Base-by-base conservation (phyloP, 2,797 vertebrate genomes). In the Bovichtus variegatus region DNA sequence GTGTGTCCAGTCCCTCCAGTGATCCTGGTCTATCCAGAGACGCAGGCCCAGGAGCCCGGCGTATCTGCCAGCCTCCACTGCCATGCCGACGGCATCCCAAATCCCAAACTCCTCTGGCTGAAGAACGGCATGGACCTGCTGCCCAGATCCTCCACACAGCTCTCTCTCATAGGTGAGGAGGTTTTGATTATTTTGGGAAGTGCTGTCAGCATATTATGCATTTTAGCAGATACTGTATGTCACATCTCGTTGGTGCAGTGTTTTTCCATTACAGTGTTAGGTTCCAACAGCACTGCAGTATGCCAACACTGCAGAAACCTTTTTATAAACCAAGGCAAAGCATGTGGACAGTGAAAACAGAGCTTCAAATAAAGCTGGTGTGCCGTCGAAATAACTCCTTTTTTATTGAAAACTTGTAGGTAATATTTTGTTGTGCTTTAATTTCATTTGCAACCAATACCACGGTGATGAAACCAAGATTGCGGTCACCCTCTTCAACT, bases 1-100 rank as follows among this genome's bases (percentile, higher is more conserved):
- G 71, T 77, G 70, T 8, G 38, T 0, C 84, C 96, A 96, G 98
- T 99, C 86, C 98, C 98, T 8, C 98, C 98, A 0, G 98, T 99
- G 92, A 99, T 99, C 82, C 95, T 98, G 0, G 97, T 99, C 40
- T 97, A 98, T 78, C 98, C 98, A 0, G 98, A 99, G 85, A 97
- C 96, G 0, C 98, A 99, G 91, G 98, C 98, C 1, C 98, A 99
- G 94, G 98, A 99, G 91, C 98, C 98, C 0, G 98, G 98, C 0
- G 93, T 98, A 29, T 95, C 96, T 0, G 97, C 97, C 15, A 99
- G 97, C 86, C 95, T 99, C 54, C 94, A 88, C 49, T 99, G 98
- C 84, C 97, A 98, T 0, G 97, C 98, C 0, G 98, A 99, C 60
- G 98, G 98, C 84, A 97, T 99, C 79, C 98, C 98, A 9, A 95